A percentile compares a stretch with the other conserved stretches of the same genome.
These are phyloP conservation scores for Laupala kohalensis DNA, from an alignment of 1,140 invertebrate genomes.

Conservation along the genomic window DNA sequence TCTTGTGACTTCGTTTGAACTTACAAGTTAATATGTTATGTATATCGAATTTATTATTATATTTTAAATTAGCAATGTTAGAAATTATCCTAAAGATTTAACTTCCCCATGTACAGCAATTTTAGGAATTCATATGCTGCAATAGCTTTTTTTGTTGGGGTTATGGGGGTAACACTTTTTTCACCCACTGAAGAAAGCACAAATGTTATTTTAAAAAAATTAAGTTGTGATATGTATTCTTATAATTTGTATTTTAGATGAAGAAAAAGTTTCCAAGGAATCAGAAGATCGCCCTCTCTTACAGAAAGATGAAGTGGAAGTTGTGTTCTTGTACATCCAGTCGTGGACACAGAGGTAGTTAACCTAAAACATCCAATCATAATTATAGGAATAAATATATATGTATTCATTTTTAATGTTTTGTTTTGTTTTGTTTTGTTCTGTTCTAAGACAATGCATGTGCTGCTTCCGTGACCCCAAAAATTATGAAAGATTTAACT, in stretches of 20 bases:
- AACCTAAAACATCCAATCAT: neutral
- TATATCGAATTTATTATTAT: no score
- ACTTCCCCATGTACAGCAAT: no score
- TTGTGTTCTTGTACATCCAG: constrained; percentile 49
- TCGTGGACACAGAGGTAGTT: constrained; percentile 54
- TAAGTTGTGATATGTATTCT: constrained; percentile 15
- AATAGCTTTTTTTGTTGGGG: no score
- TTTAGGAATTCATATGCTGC: no score
- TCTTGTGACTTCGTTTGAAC: no score
- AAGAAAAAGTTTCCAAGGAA: constrained; percentile 43
- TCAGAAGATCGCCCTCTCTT: constrained; percentile 43
- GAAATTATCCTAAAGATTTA: no score
- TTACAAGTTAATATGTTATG: no score
- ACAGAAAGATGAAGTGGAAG: constrained; percentile 48
- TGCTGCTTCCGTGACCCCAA: constrained; percentile 81
- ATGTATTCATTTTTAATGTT: constrained; percentile 2
- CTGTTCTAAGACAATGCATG: constrained; percentile 69
- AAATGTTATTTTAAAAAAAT: constrained; percentile 16
- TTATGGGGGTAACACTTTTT: no score
- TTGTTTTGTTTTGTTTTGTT: constrained; percentile 6
- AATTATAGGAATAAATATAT: neutral
- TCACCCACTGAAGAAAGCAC: no score
- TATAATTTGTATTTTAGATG: constrained; percentile 28
- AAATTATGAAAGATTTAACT: constrained; percentile 79
- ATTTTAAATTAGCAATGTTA: no score